Evolutionary conservation across 2,888 invertebrate species (phyloP), one percentile per base, ranked within the genome.

Genomic region (Lasius platythorax): DNA sequence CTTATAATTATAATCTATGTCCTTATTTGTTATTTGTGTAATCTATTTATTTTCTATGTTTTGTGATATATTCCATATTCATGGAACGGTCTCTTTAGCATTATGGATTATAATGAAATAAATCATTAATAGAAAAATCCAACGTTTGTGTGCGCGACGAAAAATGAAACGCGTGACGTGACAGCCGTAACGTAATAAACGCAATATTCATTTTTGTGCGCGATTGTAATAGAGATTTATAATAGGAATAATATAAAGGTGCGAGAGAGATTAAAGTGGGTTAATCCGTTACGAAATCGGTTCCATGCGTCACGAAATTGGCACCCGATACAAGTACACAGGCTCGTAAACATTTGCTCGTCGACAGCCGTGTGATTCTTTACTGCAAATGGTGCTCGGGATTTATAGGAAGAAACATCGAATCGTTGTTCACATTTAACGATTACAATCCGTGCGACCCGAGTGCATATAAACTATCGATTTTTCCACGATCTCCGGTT

Each of bases 361-460:
- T n/a, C 61, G 72, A 79, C 72, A 72, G 61, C 58, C 70, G 18
- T 46, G 79, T 79, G 72, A 79, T 79, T 79, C 79, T 79, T 79
- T 79, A 79, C 72, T 79, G 72, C 79, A 72, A 79, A 79, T 79
- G 61, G 79, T 61, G 79, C 72, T 18, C 46, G 72, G 61, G 61
- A 79, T 79, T 79, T 79, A 79, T 79, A 72, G 61, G 61, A 72
- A 79, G 61, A 28, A 79, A 37, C 23, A 46, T 43, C 40, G 78
- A 68, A 58, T 72, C 79, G 61, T 50, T 79, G 72, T 63, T 79
- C 79, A 72, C 72, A 79, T 79, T 79, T 79, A 72, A 79, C 72
- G 61, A 79, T 79, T 72, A 61, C 79, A 72, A 79, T 79, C 61
- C 46, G 61, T 18, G 61, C 61, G 43, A 61, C 23, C 61, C 23